Conservation (phyloP, 2,113 vertebrate genomes). For the Pristiophorus japonicus region DNA sequence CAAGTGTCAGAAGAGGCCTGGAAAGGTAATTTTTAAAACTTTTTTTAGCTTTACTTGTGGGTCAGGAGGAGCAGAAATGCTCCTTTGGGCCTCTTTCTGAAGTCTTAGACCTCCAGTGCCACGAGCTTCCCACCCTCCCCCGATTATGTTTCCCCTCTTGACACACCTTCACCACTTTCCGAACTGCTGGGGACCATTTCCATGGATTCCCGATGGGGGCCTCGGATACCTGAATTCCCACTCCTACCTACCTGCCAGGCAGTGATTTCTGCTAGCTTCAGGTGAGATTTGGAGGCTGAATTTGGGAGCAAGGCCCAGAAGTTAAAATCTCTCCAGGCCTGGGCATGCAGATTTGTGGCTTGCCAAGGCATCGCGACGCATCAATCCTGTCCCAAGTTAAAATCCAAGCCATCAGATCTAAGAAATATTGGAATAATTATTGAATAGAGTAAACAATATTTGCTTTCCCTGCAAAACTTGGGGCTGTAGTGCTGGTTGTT, state of each 20-base stretch:
- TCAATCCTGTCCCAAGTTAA: neutral
- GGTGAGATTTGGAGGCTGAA: too few relatives aligned
- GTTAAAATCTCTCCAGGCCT: neutral
- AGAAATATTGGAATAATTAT: neutral
- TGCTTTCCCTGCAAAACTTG: too few relatives aligned
- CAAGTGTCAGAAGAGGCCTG: neutral
- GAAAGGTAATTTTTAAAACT: neutral
- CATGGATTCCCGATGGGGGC: neutral
- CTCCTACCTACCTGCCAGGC: neutral
- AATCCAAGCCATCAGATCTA: neutral
- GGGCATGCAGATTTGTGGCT: too few relatives aligned
- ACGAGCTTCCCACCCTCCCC: too few relatives aligned
- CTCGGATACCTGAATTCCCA: too few relatives aligned
- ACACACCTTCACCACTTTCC: neutral
- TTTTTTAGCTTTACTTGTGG: neutral
- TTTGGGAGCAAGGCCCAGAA: neutral
- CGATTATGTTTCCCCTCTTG: neutral
- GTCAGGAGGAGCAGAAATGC: neutral
- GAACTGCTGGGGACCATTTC: neutral
- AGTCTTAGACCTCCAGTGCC: neutral
- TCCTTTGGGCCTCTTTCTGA: neutral
- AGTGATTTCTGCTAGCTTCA: neutral
- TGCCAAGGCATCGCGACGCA: too few relatives aligned
- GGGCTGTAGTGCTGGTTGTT: too few relatives aligned
- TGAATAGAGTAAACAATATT: neutral